Conservation (phyloP, 1,140 invertebrate genomes). For the Pogonomyrmex californicus region DNA sequence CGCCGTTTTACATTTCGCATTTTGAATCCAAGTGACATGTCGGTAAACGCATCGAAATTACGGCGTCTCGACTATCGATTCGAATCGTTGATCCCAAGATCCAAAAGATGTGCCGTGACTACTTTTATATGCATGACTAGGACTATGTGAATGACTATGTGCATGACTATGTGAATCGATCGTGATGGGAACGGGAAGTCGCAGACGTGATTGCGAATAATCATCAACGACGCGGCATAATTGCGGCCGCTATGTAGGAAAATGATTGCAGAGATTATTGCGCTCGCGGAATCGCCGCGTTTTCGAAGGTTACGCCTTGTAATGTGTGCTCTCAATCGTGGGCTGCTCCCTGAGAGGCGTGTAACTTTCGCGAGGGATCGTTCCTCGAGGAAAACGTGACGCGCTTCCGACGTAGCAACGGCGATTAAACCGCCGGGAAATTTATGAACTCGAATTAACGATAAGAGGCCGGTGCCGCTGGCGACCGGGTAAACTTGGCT, state of each 20-base stretch:
- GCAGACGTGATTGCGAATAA: slow-evolving; percentile 37
- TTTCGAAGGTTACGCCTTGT: background rate
- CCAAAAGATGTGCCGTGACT: background rate
- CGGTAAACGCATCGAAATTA: background rate
- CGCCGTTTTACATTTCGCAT: background rate
- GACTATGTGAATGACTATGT: background rate
- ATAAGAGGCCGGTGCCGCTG: slow-evolving; percentile 30
- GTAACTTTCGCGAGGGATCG: slow-evolving; percentile 14
- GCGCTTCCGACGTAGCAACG: background rate
- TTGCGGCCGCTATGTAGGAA: slow-evolving; percentile 11
- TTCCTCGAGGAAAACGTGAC: background rate
- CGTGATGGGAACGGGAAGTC: background rate
- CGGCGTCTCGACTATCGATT: background rate
- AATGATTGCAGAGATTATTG: slow-evolving; percentile 49
- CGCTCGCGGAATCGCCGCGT: background rate
- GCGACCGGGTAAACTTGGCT: slow-evolving; percentile 51
- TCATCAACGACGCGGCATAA: slow-evolving; percentile 29
- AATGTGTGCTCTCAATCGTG: slow-evolving; percentile 25
- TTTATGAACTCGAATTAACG: slow-evolving; percentile 56
- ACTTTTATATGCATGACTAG: background rate
- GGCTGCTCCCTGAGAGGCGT: background rate
- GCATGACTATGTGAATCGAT: slow-evolving; percentile 15
- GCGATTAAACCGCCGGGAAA: slow-evolving; percentile 50
- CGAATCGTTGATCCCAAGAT: background rate
- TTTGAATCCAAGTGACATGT: background rate